Base-by-base conservation (phyloP, 2,888 invertebrate genomes). In the Rhimphoctona megacephalus region DNA sequence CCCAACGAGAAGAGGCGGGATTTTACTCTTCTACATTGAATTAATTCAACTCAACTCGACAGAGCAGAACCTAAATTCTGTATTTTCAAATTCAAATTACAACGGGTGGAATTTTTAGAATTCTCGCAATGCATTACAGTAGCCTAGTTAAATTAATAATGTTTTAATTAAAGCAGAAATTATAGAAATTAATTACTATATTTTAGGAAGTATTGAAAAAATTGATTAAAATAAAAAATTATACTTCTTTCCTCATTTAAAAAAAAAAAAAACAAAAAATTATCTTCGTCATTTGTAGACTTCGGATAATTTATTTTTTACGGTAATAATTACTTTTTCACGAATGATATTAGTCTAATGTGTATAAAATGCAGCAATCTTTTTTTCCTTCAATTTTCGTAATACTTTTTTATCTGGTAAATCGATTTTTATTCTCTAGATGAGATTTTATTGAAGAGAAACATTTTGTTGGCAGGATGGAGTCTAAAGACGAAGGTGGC, bases 391-490 rank as follows among this genome's bases (percentile, higher is more conserved):
- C 5, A 70, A 30, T 73, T 52, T 30, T 36, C n/a, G 9, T 22
- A 25, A 14, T 11, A 22, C 30, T 30, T 19, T 46, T 2, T 54
- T 43, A 8, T 36, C 30, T 30, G 0, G n/a, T 49, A n/a, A 11
- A 11, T 17, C n/a, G 25, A 57, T 73, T 66, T 43, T 66, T 8
- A 33, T 1, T 36, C 57, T 11, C 14, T 3, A 30, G 66, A 9
- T 19, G 33, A 52, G 36, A 74, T 67, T 72, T 43, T 17, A 39
- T 43, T 67, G 52, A 67, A 57, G 67, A n/a, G 43, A 43, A 36
- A 57, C 6, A 52, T 39, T 64, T 30, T 66, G 72, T 82, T 67
- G 73, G n/a, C 89, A 94, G 94, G 92, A 94, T 94, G 94, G 93
- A 93, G 92, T 90, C 88, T 83, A 85, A 89, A 89, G 91, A 87